phyloP scores from a whole-genome alignment of 2,113 vertebrate species.

The Chionomys nivalis region DNA sequence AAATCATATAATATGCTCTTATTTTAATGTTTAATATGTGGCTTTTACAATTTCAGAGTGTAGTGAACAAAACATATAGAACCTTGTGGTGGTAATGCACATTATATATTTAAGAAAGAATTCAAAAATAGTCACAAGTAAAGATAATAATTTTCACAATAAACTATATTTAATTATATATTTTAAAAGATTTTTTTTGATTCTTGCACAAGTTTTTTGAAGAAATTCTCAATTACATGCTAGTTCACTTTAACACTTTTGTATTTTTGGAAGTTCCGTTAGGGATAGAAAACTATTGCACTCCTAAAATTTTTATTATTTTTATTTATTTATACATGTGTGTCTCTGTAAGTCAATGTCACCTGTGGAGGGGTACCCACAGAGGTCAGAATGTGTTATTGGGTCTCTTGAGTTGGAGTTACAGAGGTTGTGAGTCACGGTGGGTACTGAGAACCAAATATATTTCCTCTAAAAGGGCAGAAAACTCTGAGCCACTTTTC shows the following conservation, averaged over 20 bases:
- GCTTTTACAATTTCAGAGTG: neutral
- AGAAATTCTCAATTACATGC: neutral
- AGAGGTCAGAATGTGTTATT: neutral
- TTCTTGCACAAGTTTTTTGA: neutral
- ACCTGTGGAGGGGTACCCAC: neutral
- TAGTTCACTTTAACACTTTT: neutral
- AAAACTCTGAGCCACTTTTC: neutral
- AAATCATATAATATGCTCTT: neutral
- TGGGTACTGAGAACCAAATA: neutral
- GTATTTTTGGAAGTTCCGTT: neutral
- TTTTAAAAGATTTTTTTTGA: neutral
- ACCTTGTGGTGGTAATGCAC: neutral
- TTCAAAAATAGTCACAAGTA: constrained; percentile 19
- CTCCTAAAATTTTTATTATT: neutral
- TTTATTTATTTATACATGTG: neutral
- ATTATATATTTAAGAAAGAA: neutral
- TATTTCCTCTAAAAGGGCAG: neutral
- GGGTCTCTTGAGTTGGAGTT: neutral
- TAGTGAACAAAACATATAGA: neutral
- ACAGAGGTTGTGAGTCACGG: neutral
- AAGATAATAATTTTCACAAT: neutral
- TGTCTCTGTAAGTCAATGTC: neutral
- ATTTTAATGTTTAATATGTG: neutral
- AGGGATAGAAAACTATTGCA: neutral
- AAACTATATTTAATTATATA: neutral